These are phyloP conservation scores for Borostomias antarcticus DNA, from an alignment of 2,797 vertebrate genomes.

Conservation along the genomic window DNA sequence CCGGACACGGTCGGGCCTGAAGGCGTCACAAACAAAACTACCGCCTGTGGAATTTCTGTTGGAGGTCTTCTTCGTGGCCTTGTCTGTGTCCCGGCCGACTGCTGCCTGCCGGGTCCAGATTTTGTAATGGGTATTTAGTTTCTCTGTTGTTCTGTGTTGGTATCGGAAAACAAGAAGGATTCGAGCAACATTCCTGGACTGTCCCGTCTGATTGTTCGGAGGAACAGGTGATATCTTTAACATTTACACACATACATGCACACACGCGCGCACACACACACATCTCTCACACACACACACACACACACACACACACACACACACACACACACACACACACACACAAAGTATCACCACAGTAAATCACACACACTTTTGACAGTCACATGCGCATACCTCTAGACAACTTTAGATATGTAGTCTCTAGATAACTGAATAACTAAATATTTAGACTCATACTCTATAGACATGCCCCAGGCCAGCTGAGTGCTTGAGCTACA, in stretches of 20 bases:
- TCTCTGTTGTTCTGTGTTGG: conserved; percentile 47
- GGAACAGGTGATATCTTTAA: not conserved
- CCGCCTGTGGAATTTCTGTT: conserved; percentile 60
- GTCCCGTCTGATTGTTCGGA: conserved; percentile 29
- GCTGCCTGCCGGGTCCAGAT: conserved; percentile 16
- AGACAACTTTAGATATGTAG: too few relatives aligned
- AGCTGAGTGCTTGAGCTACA: not conserved
- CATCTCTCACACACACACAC: not conserved
- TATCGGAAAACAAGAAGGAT: conserved; percentile 25
- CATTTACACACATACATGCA: not conserved
- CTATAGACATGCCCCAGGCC: too few relatives aligned
- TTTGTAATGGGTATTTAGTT: conserved; percentile 39
- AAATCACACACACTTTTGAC: too few relatives aligned
- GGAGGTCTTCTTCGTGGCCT: conserved; percentile 32
- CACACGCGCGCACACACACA: not conserved
- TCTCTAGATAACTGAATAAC: too few relatives aligned
- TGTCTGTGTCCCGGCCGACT: not conserved
- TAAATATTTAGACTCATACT: too few relatives aligned
- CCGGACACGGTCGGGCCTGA: conserved; percentile 42
- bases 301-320: not conserved
- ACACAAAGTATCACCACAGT: too few relatives aligned
- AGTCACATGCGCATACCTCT: too few relatives aligned
- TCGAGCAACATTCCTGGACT: conserved; percentile 47
- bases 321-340: too few relatives aligned
- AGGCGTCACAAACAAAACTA: conserved; percentile 40